Evolutionary conservation across 2,113 vertebrate genomes (phyloP), one percentile per base, ranked within the genome.

Genomic region (Poicephalus meyeri): DNA sequence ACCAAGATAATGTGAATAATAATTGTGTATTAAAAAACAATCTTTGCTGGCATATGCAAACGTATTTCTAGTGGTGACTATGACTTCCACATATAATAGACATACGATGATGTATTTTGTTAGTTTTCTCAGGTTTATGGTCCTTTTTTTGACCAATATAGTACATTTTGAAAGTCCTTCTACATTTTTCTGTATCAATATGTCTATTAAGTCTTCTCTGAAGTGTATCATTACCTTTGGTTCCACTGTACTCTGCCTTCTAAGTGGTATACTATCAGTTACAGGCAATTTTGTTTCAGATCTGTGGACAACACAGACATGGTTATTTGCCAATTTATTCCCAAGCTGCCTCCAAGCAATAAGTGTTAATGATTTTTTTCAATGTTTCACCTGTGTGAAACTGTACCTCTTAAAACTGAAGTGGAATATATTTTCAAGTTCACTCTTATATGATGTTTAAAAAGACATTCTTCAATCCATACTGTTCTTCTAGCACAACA

Each of bases 361-460:
- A 79, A 31, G 8, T 35, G n/a, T 72, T 74, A 47, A 60, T 39
- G 47, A 55, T 49, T 80, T 80, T 76, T 82, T 26, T 19, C 28
- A 56, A 2, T 58, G 20, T 47, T 89, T 76, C 47, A 64, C 37
- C 37, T 64, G 10, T 76, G 66, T 68, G 77, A 58, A 91, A 52
- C 42, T 63, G n/a, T 70, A 52, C 29, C 19, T 71, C 63, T 58
- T 78, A 76, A 85, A 92, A 68, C 1, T 25, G 56, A 80, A 82
- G 15, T 44, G 6, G 25, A 55, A 86, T 35, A 31, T 35, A 55
- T 69, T 92, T 91, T 88, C 25, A 72, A 33, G 20, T 88, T 86
- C 8, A 7, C 4, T 72, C 5, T 68, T 63, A n/a, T 0, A 0
- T 29, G 14, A 31, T 50, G 7, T 72, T 94, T 64, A 60, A 79